Evolutionary conservation across 2,888 invertebrate genomes (phyloP).

Genomic region (Drosophila merina): DNA sequence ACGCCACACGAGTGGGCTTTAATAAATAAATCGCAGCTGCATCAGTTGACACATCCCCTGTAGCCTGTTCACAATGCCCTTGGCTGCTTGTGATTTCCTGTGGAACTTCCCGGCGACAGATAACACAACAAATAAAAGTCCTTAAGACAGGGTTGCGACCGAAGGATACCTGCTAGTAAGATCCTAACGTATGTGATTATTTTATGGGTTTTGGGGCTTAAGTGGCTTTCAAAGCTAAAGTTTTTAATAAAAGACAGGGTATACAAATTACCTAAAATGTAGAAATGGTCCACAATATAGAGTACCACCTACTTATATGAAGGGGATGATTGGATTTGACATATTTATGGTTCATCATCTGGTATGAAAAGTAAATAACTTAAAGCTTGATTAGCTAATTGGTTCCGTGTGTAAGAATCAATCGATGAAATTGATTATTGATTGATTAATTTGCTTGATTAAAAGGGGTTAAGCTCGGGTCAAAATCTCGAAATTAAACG

Average conservation of each 20-base stretch:
- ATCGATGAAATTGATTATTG: too few relatives aligned
- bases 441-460: too few relatives aligned
- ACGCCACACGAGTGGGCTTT: constrained; percentile 42
- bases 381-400: constrained; percentile 30
- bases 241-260: too few relatives aligned
- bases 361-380: constrained; percentile 12
- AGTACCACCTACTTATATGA: constrained; percentile 7
- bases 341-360: constrained; percentile 24
- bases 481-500: too few relatives aligned
- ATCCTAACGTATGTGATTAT: too few relatives aligned
- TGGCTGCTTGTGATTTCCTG: constrained; percentile 66
- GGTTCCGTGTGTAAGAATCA: background rate
- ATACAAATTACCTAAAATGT: too few relatives aligned
- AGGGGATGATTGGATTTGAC: constrained; percentile 43
- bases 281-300: too few relatives aligned
- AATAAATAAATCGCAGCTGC: constrained; percentile 74
- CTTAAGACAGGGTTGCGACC: background rate
- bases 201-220: too few relatives aligned
- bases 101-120: constrained; percentile 53
- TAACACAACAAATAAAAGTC: constrained; percentile 56
- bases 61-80: constrained; percentile 56
- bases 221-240: too few relatives aligned
- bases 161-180: constrained; percentile 1
- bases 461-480: too few relatives aligned
- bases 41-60: constrained; percentile 55